Percentiles rank a stretch among this genome's conserved stretches.
Evolutionary conservation across 2,797 vertebrate genomes (phyloP).

Genomic region (Heterohyrax brucei): DNA sequence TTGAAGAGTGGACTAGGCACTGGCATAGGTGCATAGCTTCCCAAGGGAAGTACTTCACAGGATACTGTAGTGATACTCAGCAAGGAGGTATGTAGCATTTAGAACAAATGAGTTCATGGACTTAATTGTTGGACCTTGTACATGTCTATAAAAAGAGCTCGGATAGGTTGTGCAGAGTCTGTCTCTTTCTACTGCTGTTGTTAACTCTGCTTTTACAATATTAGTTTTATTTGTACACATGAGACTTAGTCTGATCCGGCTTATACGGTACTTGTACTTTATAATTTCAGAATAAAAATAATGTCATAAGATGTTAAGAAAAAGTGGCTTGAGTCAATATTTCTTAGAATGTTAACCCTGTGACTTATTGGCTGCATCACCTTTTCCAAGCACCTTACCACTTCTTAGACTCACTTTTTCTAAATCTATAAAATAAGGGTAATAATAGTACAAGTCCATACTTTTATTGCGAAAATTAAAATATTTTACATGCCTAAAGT

Average conservation of each 20-base stretch:
- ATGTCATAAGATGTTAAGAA: neutral
- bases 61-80: too few relatives aligned
- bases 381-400: neutral
- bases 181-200: neutral
- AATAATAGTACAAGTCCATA: neutral
- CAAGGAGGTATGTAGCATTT: too few relatives aligned
- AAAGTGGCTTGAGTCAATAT: neutral
- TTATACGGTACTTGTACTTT: neutral
- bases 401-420: neutral
- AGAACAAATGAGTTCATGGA: too few relatives aligned
- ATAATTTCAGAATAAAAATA: constrained; percentile 52
- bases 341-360: neutral
- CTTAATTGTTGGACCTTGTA: too few relatives aligned
- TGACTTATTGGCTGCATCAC: neutral
- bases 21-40: too few relatives aligned
- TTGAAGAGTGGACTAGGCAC: too few relatives aligned
- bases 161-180: neutral
- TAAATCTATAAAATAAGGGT: neutral
- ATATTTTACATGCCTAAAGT: neutral
- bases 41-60: too few relatives aligned
- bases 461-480: neutral
- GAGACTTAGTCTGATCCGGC: neutral
- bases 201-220: neutral
- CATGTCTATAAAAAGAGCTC: neutral
- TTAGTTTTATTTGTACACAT: neutral